Percentiles rank a stretch among this genome's conserved stretches.
Conservation (phyloP, 2,888 invertebrate genomes). For the Fabriciana adippe region DNA sequence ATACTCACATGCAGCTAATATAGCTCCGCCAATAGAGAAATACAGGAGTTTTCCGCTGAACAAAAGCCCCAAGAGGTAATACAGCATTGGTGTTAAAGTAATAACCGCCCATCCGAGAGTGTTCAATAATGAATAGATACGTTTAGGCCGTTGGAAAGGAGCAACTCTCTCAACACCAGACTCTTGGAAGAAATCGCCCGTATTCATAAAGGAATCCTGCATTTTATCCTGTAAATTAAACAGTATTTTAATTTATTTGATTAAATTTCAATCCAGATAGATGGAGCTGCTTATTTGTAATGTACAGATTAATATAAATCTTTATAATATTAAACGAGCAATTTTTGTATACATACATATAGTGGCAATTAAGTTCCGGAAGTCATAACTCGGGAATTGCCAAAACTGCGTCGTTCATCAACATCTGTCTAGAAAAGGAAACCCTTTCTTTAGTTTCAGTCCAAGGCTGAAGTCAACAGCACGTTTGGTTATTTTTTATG, state of each 20-base stretch:
- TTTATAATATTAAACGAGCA: too few species aligned
- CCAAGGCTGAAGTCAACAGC: too few species aligned
- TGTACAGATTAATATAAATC: too few species aligned
- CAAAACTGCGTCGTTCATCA: too few species aligned
- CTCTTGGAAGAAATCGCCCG: constrained; percentile 90
- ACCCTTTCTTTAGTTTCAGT: too few species aligned
- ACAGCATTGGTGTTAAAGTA: constrained; percentile 87
- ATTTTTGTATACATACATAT: too few species aligned
- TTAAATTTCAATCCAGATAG: neutral
- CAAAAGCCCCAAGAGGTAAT: constrained; percentile 85
- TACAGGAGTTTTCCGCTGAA: constrained; percentile 88
- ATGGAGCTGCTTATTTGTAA: too few species aligned
- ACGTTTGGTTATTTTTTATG: too few species aligned
- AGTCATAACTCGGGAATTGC: too few species aligned
- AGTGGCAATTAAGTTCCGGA: too few species aligned
- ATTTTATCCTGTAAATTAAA: constrained; percentile 84
- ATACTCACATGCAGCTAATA: constrained; percentile 90
- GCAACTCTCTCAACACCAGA: constrained; percentile 87
- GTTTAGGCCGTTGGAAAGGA: constrained; percentile 80
- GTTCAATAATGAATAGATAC: constrained; percentile 87
- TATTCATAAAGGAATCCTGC: constrained; percentile 87
- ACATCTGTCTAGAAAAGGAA: too few species aligned
- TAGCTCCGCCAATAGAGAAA: constrained; percentile 85
- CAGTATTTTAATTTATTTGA: neutral
- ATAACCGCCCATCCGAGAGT: constrained; percentile 86